Evolutionary conservation across 2,888 invertebrate genomes (phyloP).

Genomic region (Eupelmus urozonus): DNA sequence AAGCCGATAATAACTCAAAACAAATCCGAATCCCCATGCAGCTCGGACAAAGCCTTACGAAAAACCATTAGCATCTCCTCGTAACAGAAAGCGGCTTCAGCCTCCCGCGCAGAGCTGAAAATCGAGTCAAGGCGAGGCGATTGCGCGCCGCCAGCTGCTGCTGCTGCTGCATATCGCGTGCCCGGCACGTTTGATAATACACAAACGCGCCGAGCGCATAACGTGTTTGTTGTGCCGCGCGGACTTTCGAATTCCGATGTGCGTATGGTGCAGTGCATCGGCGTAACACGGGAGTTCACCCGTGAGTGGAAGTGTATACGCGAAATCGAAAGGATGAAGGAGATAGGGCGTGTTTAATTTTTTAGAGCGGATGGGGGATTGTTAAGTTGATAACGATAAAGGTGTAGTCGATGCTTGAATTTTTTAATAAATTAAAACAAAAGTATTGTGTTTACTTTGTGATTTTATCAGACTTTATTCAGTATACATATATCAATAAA

Average conservation of each 20-base stretch:
- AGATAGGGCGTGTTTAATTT: too few relatives aligned
- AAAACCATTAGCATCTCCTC: too few relatives aligned
- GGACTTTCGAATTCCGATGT: conserved; percentile 51
- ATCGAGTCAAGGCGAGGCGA: conserved; percentile 35
- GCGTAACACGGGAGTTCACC: background rate
- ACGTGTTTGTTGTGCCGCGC: background rate
- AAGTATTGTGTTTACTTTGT: too few relatives aligned
- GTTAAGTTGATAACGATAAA: too few relatives aligned
- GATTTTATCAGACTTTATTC: too few relatives aligned
- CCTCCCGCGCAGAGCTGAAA: conserved; percentile 1
- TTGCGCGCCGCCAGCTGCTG: background rate
- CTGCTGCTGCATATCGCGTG: background rate
- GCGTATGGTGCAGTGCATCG: background rate
- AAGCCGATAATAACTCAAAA: too few relatives aligned
- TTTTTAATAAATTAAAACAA: too few relatives aligned
- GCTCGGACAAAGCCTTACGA: too few relatives aligned
- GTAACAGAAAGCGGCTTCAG: background rate
- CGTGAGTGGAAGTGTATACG: background rate
- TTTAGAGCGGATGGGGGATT: too few relatives aligned
- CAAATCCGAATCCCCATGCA: too few relatives aligned
- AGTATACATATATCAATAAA: too few relatives aligned
- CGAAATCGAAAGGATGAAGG: background rate
- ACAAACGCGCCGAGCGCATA: background rate
- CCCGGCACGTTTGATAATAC: conserved; percentile 8
- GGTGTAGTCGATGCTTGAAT: too few relatives aligned